These are phyloP conservation scores for Synergus laeviventris DNA, from an alignment of 2,888 invertebrate genomes.

Conservation along the genomic window DNA sequence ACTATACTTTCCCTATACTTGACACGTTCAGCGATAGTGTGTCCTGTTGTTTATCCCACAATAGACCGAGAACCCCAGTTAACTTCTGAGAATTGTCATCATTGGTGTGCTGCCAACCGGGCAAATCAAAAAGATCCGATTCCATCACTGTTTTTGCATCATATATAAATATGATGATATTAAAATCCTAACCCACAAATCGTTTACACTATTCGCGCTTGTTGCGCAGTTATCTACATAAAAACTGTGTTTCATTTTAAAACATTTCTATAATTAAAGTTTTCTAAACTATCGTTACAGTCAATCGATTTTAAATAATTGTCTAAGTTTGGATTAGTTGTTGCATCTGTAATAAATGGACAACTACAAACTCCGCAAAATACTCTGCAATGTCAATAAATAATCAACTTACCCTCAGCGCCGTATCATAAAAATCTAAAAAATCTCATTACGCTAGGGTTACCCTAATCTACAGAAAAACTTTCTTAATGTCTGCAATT, in stretches of 20 bases:
- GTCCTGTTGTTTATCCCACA: constrained; percentile 46
- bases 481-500: constrained; percentile 26
- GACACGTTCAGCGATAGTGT: constrained; percentile 42
- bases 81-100: constrained; percentile 25
- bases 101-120: constrained; percentile 50
- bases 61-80: constrained; percentile 45
- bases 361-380: constrained; percentile 26
- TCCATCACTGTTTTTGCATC: constrained; percentile 47
- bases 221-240: constrained; percentile 57
- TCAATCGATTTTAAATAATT: not conserved
- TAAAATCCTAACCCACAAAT: constrained; percentile 34
- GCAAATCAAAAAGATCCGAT: constrained; percentile 49
- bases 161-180: too few relatives aligned
- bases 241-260: constrained; percentile 47
- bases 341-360: constrained; percentile 19
- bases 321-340: not conserved
- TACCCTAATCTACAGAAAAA: not conserved
- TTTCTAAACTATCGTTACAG: not conserved
- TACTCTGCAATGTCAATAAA: constrained; percentile 16
- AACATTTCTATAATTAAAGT: not conserved
- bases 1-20: constrained; percentile 10
- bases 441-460: not conserved
- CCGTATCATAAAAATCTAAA: constrained; percentile 33
- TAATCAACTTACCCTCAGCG: not conserved
- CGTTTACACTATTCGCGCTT: constrained; percentile 45